phyloP scores from a whole-genome alignment of 2,797 vertebrate genomes.

The Lerista edwardsae region DNA sequence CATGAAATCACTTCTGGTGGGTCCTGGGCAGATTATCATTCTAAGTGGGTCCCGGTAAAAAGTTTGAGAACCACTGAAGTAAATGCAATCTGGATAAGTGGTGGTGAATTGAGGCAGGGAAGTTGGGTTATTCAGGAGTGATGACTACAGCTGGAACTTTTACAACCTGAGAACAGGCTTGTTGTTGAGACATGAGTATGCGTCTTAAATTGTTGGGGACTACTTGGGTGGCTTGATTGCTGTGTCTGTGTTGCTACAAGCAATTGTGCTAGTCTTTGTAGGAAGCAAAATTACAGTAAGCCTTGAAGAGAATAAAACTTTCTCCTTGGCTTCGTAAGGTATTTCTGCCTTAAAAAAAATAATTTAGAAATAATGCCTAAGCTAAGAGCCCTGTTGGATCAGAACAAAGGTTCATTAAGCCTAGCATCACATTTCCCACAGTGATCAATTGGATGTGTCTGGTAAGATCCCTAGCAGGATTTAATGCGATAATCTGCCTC shows the following conservation, averaged over 20 bases:
- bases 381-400: too few relatives aligned
- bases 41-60: too few relatives aligned
- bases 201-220: neutral
- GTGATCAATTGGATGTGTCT: too few relatives aligned
- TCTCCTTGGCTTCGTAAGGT: neutral
- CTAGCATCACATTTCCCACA: too few relatives aligned
- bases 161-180: neutral
- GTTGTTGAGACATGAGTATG: neutral
- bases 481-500: too few relatives aligned
- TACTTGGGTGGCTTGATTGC: neutral
- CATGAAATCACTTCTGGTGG: too few relatives aligned
- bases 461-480: too few relatives aligned
- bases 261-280: neutral
- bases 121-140: neutral
- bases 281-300: neutral
- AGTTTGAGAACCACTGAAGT: too few relatives aligned
- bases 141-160: neutral
- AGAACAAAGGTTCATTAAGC: too few relatives aligned
- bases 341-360: slow-evolving; percentile 25
- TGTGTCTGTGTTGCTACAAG: neutral
- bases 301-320: neutral
- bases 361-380: too few relatives aligned
- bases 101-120: neutral
- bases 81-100: neutral
- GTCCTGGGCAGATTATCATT: too few relatives aligned